A percentile compares a stretch with the other conserved stretches of the same genome.
Conservation (phyloP, 2,888 invertebrate species). For the Brachypalpus laphriformis region DNA sequence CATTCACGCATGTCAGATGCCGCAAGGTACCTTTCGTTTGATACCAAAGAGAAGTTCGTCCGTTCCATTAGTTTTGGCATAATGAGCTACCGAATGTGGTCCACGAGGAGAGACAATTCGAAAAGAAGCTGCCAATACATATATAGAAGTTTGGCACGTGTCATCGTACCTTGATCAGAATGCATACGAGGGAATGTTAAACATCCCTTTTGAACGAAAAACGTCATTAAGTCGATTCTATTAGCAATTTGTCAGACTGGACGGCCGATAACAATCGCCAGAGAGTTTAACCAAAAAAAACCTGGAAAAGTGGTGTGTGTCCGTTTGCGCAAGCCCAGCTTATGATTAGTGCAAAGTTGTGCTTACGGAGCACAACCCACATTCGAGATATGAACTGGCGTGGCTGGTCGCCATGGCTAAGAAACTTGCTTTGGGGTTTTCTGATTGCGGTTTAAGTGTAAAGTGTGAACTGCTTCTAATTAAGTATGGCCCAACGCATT, state of each 20-base stretch:
- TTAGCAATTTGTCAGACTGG: constrained; percentile 57
- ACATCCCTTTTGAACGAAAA: constrained; percentile 2
- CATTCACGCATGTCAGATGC: constrained; percentile 35
- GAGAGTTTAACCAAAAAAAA: constrained; percentile 31
- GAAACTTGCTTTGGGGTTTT: constrained; percentile 55
- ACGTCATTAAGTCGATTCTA: constrained; percentile 11
- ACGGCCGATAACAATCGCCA: constrained; percentile 52
- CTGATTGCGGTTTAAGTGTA: constrained; percentile 26
- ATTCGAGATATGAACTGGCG: constrained; percentile 46
- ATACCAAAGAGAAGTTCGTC: not conserved
- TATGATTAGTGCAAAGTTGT: constrained; percentile 36
- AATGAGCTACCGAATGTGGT: not conserved
- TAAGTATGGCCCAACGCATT: constrained; percentile 55
- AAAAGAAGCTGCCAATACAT: constrained; percentile 27
- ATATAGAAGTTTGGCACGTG: not conserved
- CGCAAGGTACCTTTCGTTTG: constrained; percentile 10
- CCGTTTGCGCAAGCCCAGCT: constrained; percentile 29
- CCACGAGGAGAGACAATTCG: not conserved
- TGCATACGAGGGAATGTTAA: constrained; percentile 2
- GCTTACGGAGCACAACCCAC: constrained; percentile 54
- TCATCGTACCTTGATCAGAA: not conserved
- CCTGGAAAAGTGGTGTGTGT: constrained; percentile 32
- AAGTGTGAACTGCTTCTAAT: constrained; percentile 64
- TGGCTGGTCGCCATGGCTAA: constrained; percentile 43
- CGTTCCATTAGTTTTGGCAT: not conserved